These are phyloP conservation scores for Machimus atricapillus DNA, from an alignment of 2,888 invertebrate species.

Conservation along the genomic window DNA sequence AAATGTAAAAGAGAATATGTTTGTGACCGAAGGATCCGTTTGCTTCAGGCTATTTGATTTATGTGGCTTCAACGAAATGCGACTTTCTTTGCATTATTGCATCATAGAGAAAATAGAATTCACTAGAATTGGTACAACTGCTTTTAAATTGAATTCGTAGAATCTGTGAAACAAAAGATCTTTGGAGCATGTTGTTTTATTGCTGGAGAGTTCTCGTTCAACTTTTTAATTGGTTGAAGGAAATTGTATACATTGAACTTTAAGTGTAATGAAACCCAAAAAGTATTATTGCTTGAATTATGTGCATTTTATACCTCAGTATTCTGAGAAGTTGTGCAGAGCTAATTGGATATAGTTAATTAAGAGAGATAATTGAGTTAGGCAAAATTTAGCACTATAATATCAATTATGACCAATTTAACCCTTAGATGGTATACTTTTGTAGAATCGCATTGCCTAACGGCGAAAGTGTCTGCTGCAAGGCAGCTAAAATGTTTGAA, in stretches of 20 bases:
- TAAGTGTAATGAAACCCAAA: background rate
- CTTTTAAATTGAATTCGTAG: background rate
- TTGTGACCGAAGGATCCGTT: background rate
- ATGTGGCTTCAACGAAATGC: background rate
- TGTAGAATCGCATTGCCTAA: too few species aligned
- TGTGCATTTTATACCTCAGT: background rate
- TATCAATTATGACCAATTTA: background rate
- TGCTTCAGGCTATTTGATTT: background rate
- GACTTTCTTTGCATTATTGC: background rate
- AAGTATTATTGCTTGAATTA: background rate
- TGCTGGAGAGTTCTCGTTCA: background rate
- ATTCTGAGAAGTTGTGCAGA: background rate
- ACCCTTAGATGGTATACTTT: too few species aligned
- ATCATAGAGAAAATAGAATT: background rate
- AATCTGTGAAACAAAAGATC: background rate
- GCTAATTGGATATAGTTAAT: background rate
- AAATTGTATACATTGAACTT: background rate
- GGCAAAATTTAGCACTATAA: background rate
- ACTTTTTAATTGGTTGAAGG: background rate
- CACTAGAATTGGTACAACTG: background rate
- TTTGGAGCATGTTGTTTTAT: background rate
- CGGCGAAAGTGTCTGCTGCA: too few species aligned
- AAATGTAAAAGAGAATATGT: background rate
- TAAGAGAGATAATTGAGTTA: background rate
- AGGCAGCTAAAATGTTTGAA: too few species aligned